Evolutionary conservation across 1,140 invertebrate species (phyloP).

Genomic region (Drosophila biarmipes): DNA sequence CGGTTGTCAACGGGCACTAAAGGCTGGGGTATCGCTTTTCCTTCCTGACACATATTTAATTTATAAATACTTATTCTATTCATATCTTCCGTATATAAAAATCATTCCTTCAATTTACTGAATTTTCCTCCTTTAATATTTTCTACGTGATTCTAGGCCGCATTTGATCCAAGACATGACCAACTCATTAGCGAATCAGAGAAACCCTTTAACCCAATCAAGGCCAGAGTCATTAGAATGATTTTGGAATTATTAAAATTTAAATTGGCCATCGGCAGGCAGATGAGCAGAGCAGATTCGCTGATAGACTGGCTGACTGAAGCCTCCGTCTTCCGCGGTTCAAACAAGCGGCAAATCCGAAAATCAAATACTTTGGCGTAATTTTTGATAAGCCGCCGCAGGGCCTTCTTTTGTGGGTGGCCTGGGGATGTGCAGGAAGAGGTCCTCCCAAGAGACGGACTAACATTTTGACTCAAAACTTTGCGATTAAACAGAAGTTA

Average conservation of each 20-base stretch:
- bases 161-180: conserved; percentile 40
- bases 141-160: background rate
- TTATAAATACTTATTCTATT: background rate
- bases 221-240: conserved; percentile 73
- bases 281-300: conserved; percentile 32
- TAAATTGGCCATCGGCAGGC: conserved; percentile 45
- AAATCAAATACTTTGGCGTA: conserved; percentile 76
- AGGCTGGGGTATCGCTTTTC: background rate
- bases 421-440: background rate
- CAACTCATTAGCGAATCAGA: conserved; percentile 59
- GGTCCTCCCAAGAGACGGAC: conserved; percentile 46
- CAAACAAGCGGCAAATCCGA: conserved; percentile 66
- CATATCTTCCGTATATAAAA: background rate
- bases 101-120: too few relatives aligned
- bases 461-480: conserved; percentile 66
- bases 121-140: too few relatives aligned
- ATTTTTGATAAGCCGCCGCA: conserved; percentile 66
- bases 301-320: conserved; percentile 42
- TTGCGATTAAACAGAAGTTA: conserved; percentile 76
- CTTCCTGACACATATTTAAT: background rate
- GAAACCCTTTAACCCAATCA: conserved; percentile 61
- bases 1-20: conserved; percentile 32
- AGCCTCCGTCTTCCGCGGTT: conserved; percentile 3
- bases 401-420: conserved; percentile 23
- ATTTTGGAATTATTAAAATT: conserved; percentile 78